A percentile compares a stretch with the other conserved stretches of the same genome.
These are phyloP conservation scores for Heliocidaris erythrogramma DNA, from an alignment of 35 echinoderm and acorn worm genomes.

Conservation along the genomic window DNA sequence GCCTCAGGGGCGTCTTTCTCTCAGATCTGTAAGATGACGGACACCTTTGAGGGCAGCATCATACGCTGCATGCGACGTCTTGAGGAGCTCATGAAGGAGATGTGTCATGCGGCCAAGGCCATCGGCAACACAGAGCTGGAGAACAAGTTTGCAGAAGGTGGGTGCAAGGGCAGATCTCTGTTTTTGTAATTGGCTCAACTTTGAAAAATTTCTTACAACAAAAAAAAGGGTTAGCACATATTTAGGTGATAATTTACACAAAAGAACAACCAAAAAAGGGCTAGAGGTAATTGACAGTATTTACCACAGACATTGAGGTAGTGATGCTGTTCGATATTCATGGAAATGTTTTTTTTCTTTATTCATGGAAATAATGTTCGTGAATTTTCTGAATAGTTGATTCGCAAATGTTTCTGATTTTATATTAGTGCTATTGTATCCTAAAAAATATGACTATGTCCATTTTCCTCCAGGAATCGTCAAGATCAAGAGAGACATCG, in stretches of 20 bases:
- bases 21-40: slow-evolving; percentile 92
- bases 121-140: slow-evolving; percentile 99
- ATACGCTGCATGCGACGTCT: slow-evolving; percentile 88
- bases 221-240: background rate
- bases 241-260: too few species aligned
- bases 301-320: too few species aligned
- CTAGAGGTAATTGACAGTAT: too few species aligned
- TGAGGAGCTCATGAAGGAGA: slow-evolving; percentile 91
- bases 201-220: background rate
- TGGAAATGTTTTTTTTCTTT: too few species aligned
- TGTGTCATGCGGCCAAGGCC: slow-evolving; percentile 94
- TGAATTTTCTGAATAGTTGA: too few species aligned
- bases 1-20: slow-evolving; percentile 77
- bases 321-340: too few species aligned
- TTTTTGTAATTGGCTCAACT: background rate
- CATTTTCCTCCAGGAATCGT: slow-evolving; percentile 64
- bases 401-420: too few species aligned
- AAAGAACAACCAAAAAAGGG: too few species aligned
- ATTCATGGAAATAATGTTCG: too few species aligned
- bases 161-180: background rate
- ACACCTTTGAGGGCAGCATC: slow-evolving; percentile 96
- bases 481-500: slow-evolving; percentile 97
- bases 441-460: background rate
- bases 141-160: slow-evolving; percentile 91
- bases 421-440: too few species aligned